Evolutionary conservation across 2,888 invertebrate genomes (phyloP).

Genomic region (Charanyca ferruginea): DNA sequence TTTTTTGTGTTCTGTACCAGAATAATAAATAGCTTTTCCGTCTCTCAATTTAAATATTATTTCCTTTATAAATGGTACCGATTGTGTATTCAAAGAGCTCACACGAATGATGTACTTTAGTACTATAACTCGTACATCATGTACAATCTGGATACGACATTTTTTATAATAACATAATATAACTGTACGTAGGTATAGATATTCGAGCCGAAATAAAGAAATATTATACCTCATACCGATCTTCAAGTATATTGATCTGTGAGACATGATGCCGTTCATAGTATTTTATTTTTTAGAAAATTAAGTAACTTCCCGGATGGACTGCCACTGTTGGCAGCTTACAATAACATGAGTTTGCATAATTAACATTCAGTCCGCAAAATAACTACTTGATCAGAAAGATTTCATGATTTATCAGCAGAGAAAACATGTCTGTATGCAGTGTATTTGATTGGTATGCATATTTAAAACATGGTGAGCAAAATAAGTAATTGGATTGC

Average conservation of each 20-base stretch:
- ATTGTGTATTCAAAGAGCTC: background rate
- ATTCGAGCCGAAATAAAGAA: background rate
- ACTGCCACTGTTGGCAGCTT: too few relatives aligned
- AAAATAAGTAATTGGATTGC: too few relatives aligned
- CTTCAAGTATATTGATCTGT: background rate
- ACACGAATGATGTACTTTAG: background rate
- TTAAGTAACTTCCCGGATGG: conserved; percentile 2
- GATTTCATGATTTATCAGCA: too few relatives aligned
- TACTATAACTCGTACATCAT: background rate
- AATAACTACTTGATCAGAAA: too few relatives aligned
- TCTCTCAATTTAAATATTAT: conserved; percentile 26
- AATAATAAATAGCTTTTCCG: conserved; percentile 30
- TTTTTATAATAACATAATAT: background rate
- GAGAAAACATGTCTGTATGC: too few relatives aligned
- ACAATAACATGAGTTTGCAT: too few relatives aligned
- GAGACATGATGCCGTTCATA: too few relatives aligned
- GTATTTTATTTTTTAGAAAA: background rate
- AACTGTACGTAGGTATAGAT: too few relatives aligned
- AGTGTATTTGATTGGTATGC: too few relatives aligned
- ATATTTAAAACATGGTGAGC: too few relatives aligned
- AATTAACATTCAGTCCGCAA: too few relatives aligned
- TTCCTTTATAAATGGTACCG: background rate
- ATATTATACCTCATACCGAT: background rate
- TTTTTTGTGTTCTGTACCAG: conserved; percentile 23
- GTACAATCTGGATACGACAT: background rate